Base-by-base conservation (phyloP, 2,888 invertebrate genomes). In the Steinernema hermaphroditum region DNA sequence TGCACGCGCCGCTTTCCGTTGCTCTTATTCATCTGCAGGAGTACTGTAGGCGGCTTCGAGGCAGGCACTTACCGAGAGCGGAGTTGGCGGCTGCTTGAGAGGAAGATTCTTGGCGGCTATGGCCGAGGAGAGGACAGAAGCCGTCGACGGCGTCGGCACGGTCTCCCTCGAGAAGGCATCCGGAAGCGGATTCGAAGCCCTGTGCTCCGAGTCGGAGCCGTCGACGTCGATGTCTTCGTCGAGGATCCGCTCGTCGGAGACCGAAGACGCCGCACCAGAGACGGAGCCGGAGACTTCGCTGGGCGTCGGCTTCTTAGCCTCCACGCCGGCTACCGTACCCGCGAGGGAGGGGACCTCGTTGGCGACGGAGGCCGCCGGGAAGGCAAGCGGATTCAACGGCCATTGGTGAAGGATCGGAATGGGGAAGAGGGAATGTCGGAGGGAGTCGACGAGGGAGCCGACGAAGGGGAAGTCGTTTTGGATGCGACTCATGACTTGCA, bases 1-100 rank as follows among this genome's bases (percentile, higher is more conserved):
- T 75, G 74, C 0, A 84, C 84, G 14, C 84, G 76, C 16, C 80
- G 78, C 74, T 84, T 83, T 16, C 62, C 62, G 62, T 32, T 62
- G 62, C 27, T 62, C 27, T 62, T 62, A 32, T 29, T 62, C 27
- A 62, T 27, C 62, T 62, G 32, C 8, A 62, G 62, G 8, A 32
- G 37, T 62, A 32, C 32, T 12, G 62, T 62, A 54, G 49, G 43
- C 9, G 69, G 34, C 32, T 43, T 54, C 43, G 29, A n/a, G 2
- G 54, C 19, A 27, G 24, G 16, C 2, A 29, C 32, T 32, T 62
- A 62, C 62, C 29, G 32, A 12, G 2, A 62, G 6, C 37, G 37
- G 29, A 32, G 16, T 62, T 4, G 62, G 62, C 62, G 46, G 6
- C n/a, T 62, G 62, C 32, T 62, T 62, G 29, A 62, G 62, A 1